Evolutionary conservation across 2,797 vertebrate genomes (phyloP).

Genomic region (Poeciliopsis turneri): DNA sequence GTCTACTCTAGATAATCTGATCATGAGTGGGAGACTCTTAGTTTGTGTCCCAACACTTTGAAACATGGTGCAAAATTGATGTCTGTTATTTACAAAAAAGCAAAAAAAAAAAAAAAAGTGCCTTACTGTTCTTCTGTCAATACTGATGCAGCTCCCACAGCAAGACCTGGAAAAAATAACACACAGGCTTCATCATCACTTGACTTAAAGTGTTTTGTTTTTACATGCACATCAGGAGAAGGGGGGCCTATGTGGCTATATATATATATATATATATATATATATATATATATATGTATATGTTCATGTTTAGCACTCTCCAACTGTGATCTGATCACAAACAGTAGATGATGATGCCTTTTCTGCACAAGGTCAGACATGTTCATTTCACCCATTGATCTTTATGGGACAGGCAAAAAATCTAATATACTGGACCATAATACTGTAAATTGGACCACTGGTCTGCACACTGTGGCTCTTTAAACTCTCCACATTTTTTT

Average conservation of each 20-base stretch:
- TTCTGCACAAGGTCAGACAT: not conserved
- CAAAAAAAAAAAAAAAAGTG: not conserved
- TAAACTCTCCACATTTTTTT: not conserved
- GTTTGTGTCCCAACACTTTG: not conserved
- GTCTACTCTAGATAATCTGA: not conserved
- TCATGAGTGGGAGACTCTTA: not conserved
- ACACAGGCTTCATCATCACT: not conserved
- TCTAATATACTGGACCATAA: not conserved
- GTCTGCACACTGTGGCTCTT: not conserved
- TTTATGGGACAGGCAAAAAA: not conserved
- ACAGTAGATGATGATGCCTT: not conserved
- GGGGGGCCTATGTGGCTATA: not conserved
- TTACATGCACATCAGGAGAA: not conserved
- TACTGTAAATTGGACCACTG: not conserved
- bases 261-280: too few species aligned
- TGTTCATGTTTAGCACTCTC: not conserved
- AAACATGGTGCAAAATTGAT: not conserved
- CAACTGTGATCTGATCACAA: not conserved
- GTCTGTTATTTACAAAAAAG: not conserved
- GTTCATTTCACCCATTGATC: not conserved
- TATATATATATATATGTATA: too few species aligned
- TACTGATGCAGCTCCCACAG: not conserved
- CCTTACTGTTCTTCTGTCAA: not conserved
- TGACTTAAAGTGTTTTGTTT: not conserved
- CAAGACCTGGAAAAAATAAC: not conserved